Base-by-base conservation (phyloP, 2,888 invertebrate genomes). In the Acleris laterana region DNA sequence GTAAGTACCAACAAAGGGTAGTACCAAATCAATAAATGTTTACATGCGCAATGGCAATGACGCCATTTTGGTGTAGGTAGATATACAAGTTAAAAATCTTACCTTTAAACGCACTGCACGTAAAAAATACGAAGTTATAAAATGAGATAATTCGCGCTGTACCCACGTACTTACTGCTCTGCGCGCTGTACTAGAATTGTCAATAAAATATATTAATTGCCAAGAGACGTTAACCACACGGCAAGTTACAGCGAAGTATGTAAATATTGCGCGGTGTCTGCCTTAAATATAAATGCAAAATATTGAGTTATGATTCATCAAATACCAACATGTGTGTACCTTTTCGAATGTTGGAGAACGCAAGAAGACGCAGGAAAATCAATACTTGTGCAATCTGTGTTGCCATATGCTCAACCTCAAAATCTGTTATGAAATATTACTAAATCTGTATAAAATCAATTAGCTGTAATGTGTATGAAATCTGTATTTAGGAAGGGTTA, bases 261-360 rank as follows among this genome's bases (percentile, higher is more conserved):
- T 74, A 77, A 73, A 63, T 72, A 70, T 59, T 71, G 71, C 68
- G 64, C 69, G 73, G 72, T 71, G 68, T 63, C 69, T 69, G 70
- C 78, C 68, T 86, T n/a, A 75, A 74, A 81, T 72, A 81, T 72
- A 69, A 68, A 75, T 73, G 32, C 75, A 77, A 77, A 50, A 74
- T 74, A 77, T 65, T 25, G 25, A 25, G 6, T 25, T 78, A 81
- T 85, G 87, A 87, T 74, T 85, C 85, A 86, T 78, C 83, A 63
- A 68, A 64, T 59, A 64, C 59, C n/a, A n/a, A n/a, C n/a, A n/a
- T n/a, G n/a, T n/a, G n/a, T n/a, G n/a, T 48, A 65, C 65, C 55
- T 22, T 71, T 75, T 79, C 66, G 82, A 83, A 78, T 71, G 74
- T 76, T 80, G 76, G 72, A 79, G 84, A 82, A 73, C 67, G n/a